Base-by-base conservation (phyloP, 2,113 vertebrate genomes). In the Lophochroa leadbeateri region DNA sequence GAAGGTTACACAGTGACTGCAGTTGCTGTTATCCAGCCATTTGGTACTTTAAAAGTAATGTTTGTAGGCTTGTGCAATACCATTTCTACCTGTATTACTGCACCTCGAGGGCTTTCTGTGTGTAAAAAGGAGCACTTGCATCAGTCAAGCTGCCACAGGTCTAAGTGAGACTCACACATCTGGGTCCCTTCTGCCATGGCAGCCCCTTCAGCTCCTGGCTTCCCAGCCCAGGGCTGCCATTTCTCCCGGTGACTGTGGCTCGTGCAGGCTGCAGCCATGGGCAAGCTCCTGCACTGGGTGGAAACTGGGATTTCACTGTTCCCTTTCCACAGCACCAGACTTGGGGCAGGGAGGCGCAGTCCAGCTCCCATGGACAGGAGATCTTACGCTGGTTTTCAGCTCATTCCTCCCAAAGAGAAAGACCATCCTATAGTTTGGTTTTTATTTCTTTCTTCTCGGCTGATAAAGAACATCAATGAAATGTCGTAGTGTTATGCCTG, bases 141-240 rank as follows among this genome's bases (percentile, higher is more conserved):
- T 37, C 41, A 21, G 33, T 13, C 2, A 1, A 57, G 65, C 55
- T 82, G 55, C 50, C 65, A 6, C 60, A 43, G 49, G n/a, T 46
- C 11, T 8, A 3, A 37, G 82, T 15, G 29, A 67, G 33, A 35
- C 35, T 55, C 21, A 1, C 27, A 11, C 12, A 18, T 74, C 53
- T 49, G 86, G 60, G 44, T 52, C 31, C 44, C 17, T 79, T 44
- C 49, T 47, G 63, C 61, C 1, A 1, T 10, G 4, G 35, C 46
- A 61, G 28, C 50, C 27, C 27, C 12, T 2, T 53, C 1, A 0
- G 25, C 47, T 68, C 0, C 0, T 4, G 5, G 67, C 19, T 72
- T 24, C 64, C 76, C 64, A 25, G 41, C 64, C 57, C 29, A 13
- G 41, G 8, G 9, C 27, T 76, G 63, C 28, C 11, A 0, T 35